These are phyloP conservation scores for Parnassius mnemosyne DNA, from an alignment of 2,888 invertebrate genomes.

Conservation along the genomic window DNA sequence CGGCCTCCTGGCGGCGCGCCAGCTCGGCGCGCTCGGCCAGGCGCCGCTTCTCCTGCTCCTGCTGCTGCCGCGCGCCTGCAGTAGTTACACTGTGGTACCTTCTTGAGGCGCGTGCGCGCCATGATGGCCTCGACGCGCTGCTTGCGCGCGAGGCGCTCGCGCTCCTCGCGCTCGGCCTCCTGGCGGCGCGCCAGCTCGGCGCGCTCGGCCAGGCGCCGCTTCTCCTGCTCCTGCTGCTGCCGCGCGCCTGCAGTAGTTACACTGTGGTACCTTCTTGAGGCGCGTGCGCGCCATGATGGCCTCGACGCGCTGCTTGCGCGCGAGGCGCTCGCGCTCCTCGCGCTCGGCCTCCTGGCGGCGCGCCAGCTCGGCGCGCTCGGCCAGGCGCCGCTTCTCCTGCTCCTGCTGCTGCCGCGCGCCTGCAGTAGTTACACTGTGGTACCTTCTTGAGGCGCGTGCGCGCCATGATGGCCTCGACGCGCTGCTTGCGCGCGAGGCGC, in stretches of 20 bases:
- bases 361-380: constrained; percentile 92
- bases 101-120: constrained; percentile 88
- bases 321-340: constrained; percentile 94
- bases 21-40: constrained; percentile 93
- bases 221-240: constrained; percentile 85
- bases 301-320: constrained; percentile 93
- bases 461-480: constrained; percentile 96
- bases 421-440: background rate
- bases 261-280: constrained; percentile 58
- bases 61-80: constrained; percentile 78
- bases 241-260: constrained; percentile 65
- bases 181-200: constrained; percentile 91
- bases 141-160: constrained; percentile 91
- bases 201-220: constrained; percentile 89
- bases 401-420: constrained; percentile 82
- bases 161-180: constrained; percentile 93
- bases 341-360: constrained; percentile 91
- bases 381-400: constrained; percentile 87
- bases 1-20: constrained; percentile 90
- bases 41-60: constrained; percentile 86
- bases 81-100: constrained; percentile 42
- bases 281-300: constrained; percentile 96
- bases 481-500: constrained; percentile 91
- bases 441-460: constrained; percentile 85
- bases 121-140: constrained; percentile 96